Percentiles rank a stretch among this genome's conserved stretches.
These are phyloP conservation scores for Staurois parvus DNA, from an alignment of 2,797 vertebrate genomes.

Conservation along the genomic window DNA sequence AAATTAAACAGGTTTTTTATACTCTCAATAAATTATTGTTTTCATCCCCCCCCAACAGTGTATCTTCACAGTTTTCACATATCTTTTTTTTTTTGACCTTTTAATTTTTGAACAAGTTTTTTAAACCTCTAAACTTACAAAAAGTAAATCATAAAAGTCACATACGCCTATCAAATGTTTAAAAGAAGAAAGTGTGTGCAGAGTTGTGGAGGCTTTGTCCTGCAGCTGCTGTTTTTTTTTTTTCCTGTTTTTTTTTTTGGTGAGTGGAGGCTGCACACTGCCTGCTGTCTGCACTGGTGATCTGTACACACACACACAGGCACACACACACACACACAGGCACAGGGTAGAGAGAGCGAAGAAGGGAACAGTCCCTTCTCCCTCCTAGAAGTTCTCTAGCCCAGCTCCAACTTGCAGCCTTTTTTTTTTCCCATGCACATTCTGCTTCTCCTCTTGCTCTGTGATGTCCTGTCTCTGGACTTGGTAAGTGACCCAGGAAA, in stretches of 20 bases:
- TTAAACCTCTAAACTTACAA: background rate
- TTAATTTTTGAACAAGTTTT: background rate
- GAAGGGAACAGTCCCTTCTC: conserved; percentile 22
- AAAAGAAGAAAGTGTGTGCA: background rate
- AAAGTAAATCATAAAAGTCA: background rate
- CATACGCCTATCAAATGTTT: background rate
- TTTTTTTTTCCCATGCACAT: background rate
- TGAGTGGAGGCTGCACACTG: background rate
- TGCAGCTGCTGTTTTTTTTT: conserved; percentile 20
- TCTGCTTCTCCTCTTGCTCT: conserved; percentile 2
- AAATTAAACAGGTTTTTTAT: too few species aligned
- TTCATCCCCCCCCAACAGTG: too few species aligned
- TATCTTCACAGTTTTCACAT: background rate
- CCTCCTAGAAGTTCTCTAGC: conserved; percentile 10
- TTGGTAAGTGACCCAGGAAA: conserved; percentile 47
- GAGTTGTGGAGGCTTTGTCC: conserved; percentile 14
- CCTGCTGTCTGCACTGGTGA: background rate
- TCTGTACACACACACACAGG: background rate
- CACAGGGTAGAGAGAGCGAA: conserved; percentile 3
- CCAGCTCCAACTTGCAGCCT: conserved; percentile 37
- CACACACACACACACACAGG: background rate
- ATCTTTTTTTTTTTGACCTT: background rate
- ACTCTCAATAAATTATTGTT: too few species aligned
- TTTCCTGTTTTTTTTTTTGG: too few species aligned
- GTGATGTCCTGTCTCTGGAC: conserved; percentile 17